Evolutionary conservation across 2,888 invertebrate genomes (phyloP).

Genomic region (Lithosia quadra): DNA sequence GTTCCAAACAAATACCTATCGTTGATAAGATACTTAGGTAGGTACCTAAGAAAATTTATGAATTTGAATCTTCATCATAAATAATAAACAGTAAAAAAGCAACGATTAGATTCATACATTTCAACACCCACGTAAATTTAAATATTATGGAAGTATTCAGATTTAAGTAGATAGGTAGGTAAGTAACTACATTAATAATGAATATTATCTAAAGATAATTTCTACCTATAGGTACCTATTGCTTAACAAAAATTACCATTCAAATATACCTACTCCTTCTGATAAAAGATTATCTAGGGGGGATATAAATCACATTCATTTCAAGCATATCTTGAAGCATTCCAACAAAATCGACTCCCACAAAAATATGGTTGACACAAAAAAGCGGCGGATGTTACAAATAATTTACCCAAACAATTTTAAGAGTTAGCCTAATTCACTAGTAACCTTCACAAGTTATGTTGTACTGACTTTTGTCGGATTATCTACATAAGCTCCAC

Average conservation of each 20-base stretch:
- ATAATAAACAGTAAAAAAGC: not conserved
- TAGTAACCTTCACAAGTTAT: slow-evolving; percentile 21
- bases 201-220: too few species aligned
- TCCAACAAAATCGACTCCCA: slow-evolving; percentile 24
- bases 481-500: slow-evolving; percentile 63
- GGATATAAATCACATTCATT: slow-evolving; percentile 9
- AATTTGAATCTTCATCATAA: not conserved
- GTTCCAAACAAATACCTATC: too few species aligned
- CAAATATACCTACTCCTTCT: not conserved
- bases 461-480: slow-evolving; percentile 51
- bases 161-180: too few species aligned
- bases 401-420: slow-evolving; percentile 34
- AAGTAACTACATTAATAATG: too few species aligned
- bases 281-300: not conserved
- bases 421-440: slow-evolving; percentile 14
- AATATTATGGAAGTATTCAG: too few species aligned
- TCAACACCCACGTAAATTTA: too few species aligned
- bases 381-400: slow-evolving; percentile 20
- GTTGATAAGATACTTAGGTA: not conserved
- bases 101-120: too few species aligned
- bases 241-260: not conserved
- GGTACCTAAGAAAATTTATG: too few species aligned
- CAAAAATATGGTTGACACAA: slow-evolving; percentile 28
- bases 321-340: not conserved
- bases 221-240: not conserved